Conservation (phyloP, 2,113 vertebrate species). For the Cynopterus brachyotis region DNA sequence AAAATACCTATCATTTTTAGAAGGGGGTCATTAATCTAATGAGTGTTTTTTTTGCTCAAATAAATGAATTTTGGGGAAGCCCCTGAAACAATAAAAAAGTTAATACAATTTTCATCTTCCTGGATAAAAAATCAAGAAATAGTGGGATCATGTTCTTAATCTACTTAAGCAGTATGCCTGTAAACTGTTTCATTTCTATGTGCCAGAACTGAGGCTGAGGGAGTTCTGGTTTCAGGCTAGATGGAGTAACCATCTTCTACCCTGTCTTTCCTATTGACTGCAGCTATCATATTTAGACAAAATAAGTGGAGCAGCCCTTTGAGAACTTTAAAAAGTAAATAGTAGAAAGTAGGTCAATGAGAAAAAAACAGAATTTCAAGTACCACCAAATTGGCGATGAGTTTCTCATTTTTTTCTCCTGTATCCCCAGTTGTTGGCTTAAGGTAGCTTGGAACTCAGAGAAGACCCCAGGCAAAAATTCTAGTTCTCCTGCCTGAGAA, state of each 20-base stretch:
- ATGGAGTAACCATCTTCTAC: neutral
- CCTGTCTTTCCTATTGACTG: neutral
- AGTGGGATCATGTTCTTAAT: neutral
- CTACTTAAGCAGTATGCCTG: neutral
- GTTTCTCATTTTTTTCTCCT: neutral
- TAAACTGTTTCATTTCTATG: neutral
- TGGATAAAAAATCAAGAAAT: neutral
- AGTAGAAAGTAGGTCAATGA: neutral
- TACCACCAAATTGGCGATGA: neutral
- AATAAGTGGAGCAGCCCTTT: neutral
- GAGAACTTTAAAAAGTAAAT: neutral
- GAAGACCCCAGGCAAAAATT: neutral
- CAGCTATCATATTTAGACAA: neutral
- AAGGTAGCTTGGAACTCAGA: neutral
- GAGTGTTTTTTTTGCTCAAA: conserved; percentile 25
- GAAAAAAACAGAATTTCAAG: neutral
- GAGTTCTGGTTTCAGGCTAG: neutral
- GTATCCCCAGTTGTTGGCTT: neutral
- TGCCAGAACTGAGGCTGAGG: neutral
- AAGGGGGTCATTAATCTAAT: neutral
- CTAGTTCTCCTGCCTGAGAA: neutral
- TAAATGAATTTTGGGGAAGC: neutral
- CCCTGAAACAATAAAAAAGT: neutral
- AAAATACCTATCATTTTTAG: neutral
- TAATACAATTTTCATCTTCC: neutral